phyloP scores from a whole-genome alignment of 1,140 invertebrate genomes.

The Nebria ingens region DNA sequence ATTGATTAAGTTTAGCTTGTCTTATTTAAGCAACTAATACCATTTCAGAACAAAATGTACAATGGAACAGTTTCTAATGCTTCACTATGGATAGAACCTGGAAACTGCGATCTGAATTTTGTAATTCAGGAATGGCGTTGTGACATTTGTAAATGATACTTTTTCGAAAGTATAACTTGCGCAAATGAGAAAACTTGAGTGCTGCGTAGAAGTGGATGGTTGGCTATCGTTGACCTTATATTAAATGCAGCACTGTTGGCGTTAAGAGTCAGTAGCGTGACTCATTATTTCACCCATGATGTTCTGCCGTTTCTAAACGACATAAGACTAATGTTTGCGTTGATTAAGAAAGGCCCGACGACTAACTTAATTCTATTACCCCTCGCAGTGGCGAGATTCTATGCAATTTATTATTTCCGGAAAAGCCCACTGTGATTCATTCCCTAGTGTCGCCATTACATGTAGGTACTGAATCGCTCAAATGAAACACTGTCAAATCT shows the following conservation, averaged over 20 bases:
- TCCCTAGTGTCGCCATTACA: not conserved
- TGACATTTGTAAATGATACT: no score
- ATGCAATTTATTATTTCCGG: conserved; percentile 9
- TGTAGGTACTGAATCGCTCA: not conserved
- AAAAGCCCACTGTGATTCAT: not conserved
- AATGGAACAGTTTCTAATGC: no score
- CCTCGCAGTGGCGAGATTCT: not conserved
- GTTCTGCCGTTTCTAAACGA: conserved; percentile 3
- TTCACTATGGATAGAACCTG: no score
- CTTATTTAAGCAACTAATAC: no score
- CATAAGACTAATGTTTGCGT: conserved; percentile 4
- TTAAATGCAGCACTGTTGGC: not conserved
- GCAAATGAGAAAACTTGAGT: no score
- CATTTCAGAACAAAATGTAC: no score
- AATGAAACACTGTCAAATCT: not conserved
- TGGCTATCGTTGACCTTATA: not conserved
- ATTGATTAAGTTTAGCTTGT: no score
- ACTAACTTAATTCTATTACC: conserved; percentile 7
- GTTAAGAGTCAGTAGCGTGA: not conserved
- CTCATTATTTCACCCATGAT: conserved; percentile 2
- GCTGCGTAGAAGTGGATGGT: no score
- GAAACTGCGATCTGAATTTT: no score
- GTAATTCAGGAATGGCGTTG: no score
- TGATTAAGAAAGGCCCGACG: conserved; percentile 7
- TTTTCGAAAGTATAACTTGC: no score